A percentile compares a stretch with the other conserved stretches of the same genome.
Evolutionary conservation across 2,888 invertebrate species (phyloP).

Genomic region (Macaria liturata): DNA sequence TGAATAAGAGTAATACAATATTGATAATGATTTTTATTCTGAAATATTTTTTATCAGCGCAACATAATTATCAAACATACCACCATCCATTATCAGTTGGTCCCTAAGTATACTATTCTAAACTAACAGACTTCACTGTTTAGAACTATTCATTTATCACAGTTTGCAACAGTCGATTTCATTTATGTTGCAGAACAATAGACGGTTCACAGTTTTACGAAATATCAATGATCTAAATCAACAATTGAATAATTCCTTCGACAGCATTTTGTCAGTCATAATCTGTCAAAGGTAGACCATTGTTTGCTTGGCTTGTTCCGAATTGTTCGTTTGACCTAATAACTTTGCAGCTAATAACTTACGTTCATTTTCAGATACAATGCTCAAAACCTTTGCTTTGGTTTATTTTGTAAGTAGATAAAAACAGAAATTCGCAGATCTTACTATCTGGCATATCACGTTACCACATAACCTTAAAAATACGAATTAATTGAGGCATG

Average conservation of each 20-base stretch:
- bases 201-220: conserved; percentile 68
- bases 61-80: too few species aligned
- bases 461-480: too few species aligned
- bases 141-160: conserved; percentile 64
- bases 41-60: too few species aligned
- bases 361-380: too few species aligned
- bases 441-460: too few species aligned
- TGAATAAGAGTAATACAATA: too few species aligned
- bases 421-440: too few species aligned
- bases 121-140: conserved; percentile 60
- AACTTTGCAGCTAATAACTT: not conserved
- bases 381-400: too few species aligned
- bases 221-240: conserved; percentile 60
- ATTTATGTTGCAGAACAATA: conserved; percentile 70
- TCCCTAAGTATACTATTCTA: conserved; percentile 34
- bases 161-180: conserved; percentile 64
- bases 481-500: too few species aligned
- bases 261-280: conserved; percentile 35
- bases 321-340: conserved; percentile 14
- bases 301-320: conserved; percentile 23
- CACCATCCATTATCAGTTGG: too few species aligned
- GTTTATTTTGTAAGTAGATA: too few species aligned
- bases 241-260: conserved; percentile 50
- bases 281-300: conserved; percentile 33
- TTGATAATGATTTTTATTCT: too few species aligned